Conservation (phyloP, 2,797 vertebrate genomes). For the Pantherophis alleghaniensis region DNA sequence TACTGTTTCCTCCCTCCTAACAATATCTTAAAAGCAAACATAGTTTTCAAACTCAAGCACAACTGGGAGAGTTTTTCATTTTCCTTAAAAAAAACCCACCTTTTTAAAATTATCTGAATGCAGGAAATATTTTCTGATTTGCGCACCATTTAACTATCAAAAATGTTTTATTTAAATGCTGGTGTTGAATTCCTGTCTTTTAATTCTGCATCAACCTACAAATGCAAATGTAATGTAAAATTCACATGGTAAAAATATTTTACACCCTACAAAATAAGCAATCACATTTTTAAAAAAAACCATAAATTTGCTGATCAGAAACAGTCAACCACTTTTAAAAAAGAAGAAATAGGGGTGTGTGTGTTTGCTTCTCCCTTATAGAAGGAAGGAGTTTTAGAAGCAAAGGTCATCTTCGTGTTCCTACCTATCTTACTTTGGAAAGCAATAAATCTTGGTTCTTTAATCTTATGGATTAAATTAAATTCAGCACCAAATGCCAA, state of each 20-base stretch:
- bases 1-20: too few relatives aligned
- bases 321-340: not conserved
- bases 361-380: not conserved
- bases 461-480: not conserved
- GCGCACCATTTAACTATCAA: not conserved
- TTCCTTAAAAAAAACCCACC: not conserved
- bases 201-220: not conserved
- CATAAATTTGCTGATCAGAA: not conserved
- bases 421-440: not conserved
- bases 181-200: not conserved
- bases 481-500: not conserved
- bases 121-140: not conserved
- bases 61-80: not conserved
- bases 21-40: not conserved
- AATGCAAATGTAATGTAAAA: not conserved
- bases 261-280: not conserved
- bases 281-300: not conserved
- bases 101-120: not conserved
- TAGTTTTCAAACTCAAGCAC: not conserved
- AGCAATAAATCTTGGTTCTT: not conserved
- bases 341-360: not conserved
- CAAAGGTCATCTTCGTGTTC: not conserved
- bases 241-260: not conserved
- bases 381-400: not conserved
- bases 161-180: not conserved